Percentiles rank a stretch among this genome's conserved stretches.
phyloP scores from a whole-genome alignment of 1,140 invertebrate species.

The Oncopodura yosiiana region DNA sequence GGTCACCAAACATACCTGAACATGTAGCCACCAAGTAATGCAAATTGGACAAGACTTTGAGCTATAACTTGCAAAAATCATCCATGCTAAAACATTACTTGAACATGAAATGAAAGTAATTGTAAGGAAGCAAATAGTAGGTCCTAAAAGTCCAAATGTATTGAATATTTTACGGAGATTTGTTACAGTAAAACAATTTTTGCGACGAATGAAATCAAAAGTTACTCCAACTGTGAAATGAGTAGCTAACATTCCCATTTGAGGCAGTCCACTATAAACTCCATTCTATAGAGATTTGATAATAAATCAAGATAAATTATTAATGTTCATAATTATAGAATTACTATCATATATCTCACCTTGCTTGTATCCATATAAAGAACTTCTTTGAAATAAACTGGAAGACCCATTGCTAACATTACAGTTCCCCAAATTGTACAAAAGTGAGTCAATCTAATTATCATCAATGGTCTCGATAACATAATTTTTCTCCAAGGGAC shows the following conservation, averaged over 20 bases:
- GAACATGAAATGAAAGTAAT: too few relatives aligned
- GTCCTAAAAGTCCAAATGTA: too few relatives aligned
- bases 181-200: slow-evolving; percentile 30
- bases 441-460: slow-evolving; percentile 49
- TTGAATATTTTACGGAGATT: slow-evolving; percentile 37
- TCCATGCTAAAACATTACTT: too few relatives aligned
- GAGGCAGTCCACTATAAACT: slow-evolving; percentile 48
- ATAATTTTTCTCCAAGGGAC: slow-evolving; percentile 47
- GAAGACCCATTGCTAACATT: slow-evolving; percentile 49
- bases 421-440: slow-evolving; percentile 53
- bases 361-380: slow-evolving; percentile 48
- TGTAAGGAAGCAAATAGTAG: too few relatives aligned
- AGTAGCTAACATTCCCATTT: slow-evolving; percentile 40
- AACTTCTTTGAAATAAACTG: slow-evolving; percentile 50
- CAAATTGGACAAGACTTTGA: slow-evolving; percentile 33
- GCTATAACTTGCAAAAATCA: slow-evolving; percentile 22
- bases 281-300: slow-evolving; percentile 49
- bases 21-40: slow-evolving; percentile 37
- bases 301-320: too few relatives aligned
- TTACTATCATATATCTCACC: too few relatives aligned
- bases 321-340: too few relatives aligned
- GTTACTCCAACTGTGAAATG: slow-evolving; percentile 32
- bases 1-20: too few relatives aligned
- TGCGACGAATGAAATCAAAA: slow-evolving; percentile 33
- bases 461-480: slow-evolving; percentile 47